Percentiles rank a stretch among this genome's conserved stretches.
Conservation (phyloP, 2,888 invertebrate genomes). For the Endomychus coccineus region DNA sequence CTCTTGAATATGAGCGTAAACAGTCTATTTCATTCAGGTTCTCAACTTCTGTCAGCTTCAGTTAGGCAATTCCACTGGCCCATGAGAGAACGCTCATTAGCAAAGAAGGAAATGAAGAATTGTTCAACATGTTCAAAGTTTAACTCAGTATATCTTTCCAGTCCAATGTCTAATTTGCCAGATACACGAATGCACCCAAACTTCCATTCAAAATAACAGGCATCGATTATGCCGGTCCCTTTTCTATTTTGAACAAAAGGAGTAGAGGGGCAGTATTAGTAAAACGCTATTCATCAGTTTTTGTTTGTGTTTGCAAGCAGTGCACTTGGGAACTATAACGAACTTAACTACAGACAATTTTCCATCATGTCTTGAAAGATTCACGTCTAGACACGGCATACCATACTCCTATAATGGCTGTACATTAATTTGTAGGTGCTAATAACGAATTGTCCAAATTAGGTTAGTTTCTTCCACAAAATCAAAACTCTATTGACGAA, state of each 20-base stretch:
- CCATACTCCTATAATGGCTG: too few relatives aligned
- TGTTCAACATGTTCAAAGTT: slow-evolving; percentile 18
- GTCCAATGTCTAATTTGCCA: slow-evolving; percentile 19
- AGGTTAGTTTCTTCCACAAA: background rate
- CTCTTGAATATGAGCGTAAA: slow-evolving; percentile 1
- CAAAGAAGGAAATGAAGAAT: slow-evolving; percentile 4
- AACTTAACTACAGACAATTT: slow-evolving; percentile 16
- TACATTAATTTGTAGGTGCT: slow-evolving; percentile 12
- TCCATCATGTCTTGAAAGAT: slow-evolving; percentile 17
- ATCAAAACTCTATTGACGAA: background rate
- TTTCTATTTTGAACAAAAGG: slow-evolving; percentile 17
- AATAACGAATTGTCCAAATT: slow-evolving; percentile 3
- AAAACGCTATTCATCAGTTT: slow-evolving; percentile 19
- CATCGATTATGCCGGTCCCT: slow-evolving; percentile 21
- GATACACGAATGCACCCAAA: slow-evolving; percentile 11
- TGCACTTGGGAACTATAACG: slow-evolving; percentile 18
- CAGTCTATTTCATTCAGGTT: slow-evolving; percentile 2
- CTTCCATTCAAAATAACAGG: slow-evolving; percentile 18
- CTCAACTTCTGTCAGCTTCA: slow-evolving; percentile 14
- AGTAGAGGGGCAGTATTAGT: slow-evolving; percentile 11
- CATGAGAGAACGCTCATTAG: slow-evolving; percentile 4
- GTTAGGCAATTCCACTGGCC: slow-evolving; percentile 13
- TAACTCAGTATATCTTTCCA: slow-evolving; percentile 8
- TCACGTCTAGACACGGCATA: too few relatives aligned
- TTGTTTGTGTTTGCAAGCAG: slow-evolving; percentile 19